These are phyloP conservation scores for Sciurus vulgaris DNA, from an alignment of 2,797 vertebrate species.

Conservation along the genomic window DNA sequence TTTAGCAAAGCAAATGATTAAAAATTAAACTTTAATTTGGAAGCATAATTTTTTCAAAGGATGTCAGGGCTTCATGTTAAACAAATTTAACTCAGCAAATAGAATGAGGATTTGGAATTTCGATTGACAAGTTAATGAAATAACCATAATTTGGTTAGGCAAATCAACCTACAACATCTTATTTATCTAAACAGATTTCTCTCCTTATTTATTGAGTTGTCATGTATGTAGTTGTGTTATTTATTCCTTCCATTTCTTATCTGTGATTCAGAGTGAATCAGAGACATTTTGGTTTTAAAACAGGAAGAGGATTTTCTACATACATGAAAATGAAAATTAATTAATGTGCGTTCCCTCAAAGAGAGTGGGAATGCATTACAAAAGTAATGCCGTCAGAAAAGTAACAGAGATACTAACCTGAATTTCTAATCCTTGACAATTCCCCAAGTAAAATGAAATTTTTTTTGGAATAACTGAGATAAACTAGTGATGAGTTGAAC, in stretches of 20 bases:
- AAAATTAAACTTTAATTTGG: slow-evolving; percentile 82
- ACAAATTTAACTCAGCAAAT: slow-evolving; percentile 75
- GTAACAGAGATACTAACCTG: slow-evolving; percentile 6
- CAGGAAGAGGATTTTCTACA: slow-evolving; percentile 52
- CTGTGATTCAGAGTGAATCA: slow-evolving; percentile 54
- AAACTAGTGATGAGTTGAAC: background rate
- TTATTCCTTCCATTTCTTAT: slow-evolving; percentile 62
- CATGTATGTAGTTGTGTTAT: slow-evolving; percentile 22
- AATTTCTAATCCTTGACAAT: slow-evolving; percentile 62
- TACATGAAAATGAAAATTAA: slow-evolving; percentile 55
- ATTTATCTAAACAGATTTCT: slow-evolving; percentile 71
- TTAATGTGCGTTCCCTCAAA: background rate
- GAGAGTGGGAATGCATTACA: background rate
- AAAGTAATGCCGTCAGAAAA: background rate
- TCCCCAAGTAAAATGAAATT: background rate
- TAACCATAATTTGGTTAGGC: slow-evolving; percentile 74
- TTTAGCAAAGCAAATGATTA: slow-evolving; percentile 79
- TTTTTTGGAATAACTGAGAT: slow-evolving; percentile 37
- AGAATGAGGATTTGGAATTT: slow-evolving; percentile 67
- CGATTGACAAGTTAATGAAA: slow-evolving; percentile 64
- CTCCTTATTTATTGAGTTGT: slow-evolving; percentile 44
- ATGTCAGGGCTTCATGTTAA: slow-evolving; percentile 67
- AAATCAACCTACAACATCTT: slow-evolving; percentile 53
- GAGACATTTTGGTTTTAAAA: slow-evolving; percentile 51
- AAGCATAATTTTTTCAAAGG: slow-evolving; percentile 79